A percentile compares a stretch with the other conserved stretches of the same genome.
Evolutionary conservation across 2,113 vertebrate species (phyloP).

Genomic region (Zapornia atra): DNA sequence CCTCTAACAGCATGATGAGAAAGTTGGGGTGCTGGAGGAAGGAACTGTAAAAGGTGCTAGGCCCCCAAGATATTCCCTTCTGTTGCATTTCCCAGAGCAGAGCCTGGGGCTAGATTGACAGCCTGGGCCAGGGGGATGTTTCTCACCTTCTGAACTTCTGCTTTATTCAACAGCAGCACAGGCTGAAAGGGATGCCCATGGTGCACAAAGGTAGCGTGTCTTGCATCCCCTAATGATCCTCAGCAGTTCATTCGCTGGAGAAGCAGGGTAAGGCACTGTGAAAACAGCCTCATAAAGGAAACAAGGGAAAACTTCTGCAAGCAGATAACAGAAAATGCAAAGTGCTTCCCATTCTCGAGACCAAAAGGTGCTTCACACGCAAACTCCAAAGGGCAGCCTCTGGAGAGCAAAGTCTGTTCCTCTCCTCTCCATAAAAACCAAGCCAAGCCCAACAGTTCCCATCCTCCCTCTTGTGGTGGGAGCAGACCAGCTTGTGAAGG

Average conservation of each 20-base stretch:
- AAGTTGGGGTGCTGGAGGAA: neutral
- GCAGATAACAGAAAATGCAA: neutral
- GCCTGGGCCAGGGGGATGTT: neutral
- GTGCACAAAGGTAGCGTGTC: rapidly evolving
- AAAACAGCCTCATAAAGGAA: neutral
- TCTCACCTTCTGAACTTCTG: neutral
- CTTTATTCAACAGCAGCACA: neutral
- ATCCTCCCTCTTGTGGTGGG: neutral
- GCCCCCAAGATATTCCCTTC: neutral
- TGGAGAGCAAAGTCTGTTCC: neutral
- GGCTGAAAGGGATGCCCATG: neutral
- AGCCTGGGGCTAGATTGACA: neutral
- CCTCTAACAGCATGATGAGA: neutral
- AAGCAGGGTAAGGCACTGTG: neutral
- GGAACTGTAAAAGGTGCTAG: neutral
- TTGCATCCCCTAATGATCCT: neutral
- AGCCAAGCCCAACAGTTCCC: neutral
- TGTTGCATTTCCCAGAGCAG: neutral
- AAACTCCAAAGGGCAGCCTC: neutral
- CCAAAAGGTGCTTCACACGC: neutral
- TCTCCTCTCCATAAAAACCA: neutral
- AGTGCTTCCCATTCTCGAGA: neutral
- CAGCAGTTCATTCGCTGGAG: neutral
- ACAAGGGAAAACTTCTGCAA: neutral
- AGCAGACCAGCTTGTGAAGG: neutral